Percentiles rank a stretch among this genome's conserved stretches.
phyloP scores from a whole-genome alignment of 2,888 invertebrate species.

The Dione juno region DNA sequence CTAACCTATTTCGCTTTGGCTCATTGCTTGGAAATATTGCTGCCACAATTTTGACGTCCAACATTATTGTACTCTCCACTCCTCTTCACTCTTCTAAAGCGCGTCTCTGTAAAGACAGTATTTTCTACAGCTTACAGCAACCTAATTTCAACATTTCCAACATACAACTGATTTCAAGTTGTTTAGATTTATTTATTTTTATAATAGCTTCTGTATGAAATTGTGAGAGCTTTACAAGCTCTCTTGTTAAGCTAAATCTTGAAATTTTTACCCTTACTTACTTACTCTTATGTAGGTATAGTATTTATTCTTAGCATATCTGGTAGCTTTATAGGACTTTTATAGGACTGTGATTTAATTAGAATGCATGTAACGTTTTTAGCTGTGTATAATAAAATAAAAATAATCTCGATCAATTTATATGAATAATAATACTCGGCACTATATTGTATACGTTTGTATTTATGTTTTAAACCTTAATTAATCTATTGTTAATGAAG shows the following conservation, averaged over 20 bases:
- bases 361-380: no score
- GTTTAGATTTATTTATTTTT: constrained; percentile 21
- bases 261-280: no score
- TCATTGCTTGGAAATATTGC: constrained; percentile 11
- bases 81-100: constrained; percentile 32
- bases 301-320: no score
- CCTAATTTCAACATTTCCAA: constrained; percentile 35
- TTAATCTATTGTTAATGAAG: no score
- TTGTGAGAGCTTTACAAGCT: background rate
- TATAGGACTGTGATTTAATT: no score
- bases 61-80: constrained; percentile 30
- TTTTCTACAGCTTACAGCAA: constrained; percentile 33
- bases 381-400: no score
- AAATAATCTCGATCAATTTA: no score
- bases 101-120: constrained; percentile 30
- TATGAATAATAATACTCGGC: no score
- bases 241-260: background rate
- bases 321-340: no score
- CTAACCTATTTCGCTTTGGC: background rate
- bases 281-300: no score
- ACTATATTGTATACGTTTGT: no score
- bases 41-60: constrained; percentile 17
- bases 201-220: background rate
- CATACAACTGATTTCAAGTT: constrained; percentile 25
- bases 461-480: no score